Conservation (phyloP, 2,113 vertebrate genomes). For the Astur gentilis region DNA sequence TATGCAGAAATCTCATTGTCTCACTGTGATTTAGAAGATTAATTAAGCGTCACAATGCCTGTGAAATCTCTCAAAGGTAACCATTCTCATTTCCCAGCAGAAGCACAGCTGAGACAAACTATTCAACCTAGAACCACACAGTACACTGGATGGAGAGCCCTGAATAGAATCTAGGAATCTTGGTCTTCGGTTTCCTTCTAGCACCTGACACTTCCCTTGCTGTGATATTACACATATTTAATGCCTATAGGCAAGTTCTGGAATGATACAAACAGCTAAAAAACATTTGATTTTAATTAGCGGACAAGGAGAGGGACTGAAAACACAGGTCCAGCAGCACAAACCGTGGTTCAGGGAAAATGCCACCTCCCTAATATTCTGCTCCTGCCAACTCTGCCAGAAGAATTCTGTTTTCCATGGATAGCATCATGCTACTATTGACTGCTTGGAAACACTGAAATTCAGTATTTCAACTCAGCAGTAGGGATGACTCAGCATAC, state of each 20-base stretch:
- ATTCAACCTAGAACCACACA: neutral
- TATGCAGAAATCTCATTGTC: neutral
- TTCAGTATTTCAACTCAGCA: neutral
- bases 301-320: neutral
- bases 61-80: neutral
- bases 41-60: neutral
- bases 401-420: neutral
- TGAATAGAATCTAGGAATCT: neutral
- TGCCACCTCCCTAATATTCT: neutral
- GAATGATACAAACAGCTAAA: neutral
- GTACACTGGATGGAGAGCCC: neutral
- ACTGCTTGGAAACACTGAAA: neutral
- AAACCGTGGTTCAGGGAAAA: neutral
- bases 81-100: neutral
- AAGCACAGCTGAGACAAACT: neutral
- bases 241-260: neutral
- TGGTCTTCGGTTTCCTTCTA: neutral
- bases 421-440: neutral
- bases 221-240: neutral
- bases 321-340: neutral
- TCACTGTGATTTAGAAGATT: neutral
- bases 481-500: neutral
- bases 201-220: neutral
- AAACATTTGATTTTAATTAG: neutral
- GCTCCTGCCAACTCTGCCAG: neutral